These are phyloP conservation scores for Pseudorectes ferrugineus DNA, from an alignment of 2,113 vertebrate species.

Conservation along the genomic window DNA sequence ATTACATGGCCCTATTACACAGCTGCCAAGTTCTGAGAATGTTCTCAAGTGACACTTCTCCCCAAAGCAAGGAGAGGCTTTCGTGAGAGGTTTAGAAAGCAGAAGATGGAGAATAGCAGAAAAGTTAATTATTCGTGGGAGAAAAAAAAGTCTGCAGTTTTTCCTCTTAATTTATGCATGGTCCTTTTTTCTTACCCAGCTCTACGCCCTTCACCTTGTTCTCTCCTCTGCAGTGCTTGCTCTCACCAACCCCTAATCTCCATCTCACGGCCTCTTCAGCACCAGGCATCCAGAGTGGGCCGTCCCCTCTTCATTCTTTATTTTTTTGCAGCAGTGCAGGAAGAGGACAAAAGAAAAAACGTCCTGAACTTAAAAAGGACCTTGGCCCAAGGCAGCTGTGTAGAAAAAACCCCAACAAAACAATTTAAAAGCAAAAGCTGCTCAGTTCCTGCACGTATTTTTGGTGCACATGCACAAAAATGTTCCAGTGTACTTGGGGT, in stretches of 20 bases:
- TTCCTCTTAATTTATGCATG: neutral
- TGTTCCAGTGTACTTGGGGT: fast-evolving
- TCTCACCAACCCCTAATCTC: neutral
- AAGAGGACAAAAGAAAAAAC: neutral
- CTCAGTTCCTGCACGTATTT: neutral
- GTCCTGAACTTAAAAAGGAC: neutral
- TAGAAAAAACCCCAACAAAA: neutral
- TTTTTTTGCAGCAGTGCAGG: neutral
- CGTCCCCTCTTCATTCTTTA: neutral
- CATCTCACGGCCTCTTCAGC: neutral
- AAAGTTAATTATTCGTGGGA: conserved; percentile 18
- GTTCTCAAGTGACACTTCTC: conserved; percentile 48
- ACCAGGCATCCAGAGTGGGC: neutral
- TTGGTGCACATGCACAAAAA: neutral
- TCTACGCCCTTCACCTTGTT: neutral
- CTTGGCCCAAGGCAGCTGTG: neutral
- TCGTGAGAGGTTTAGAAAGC: neutral
- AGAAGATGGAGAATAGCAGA: neutral
- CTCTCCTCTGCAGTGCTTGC: neutral
- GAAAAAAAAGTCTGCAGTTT: neutral
- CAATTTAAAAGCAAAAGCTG: neutral
- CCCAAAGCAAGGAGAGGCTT: neutral
- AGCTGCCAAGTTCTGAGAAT: conserved; percentile 48
- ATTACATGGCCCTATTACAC: conserved; percentile 44
- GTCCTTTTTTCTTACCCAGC: neutral